Base-by-base conservation (phyloP, 1,140 invertebrate species). In the Argopecten irradians region DNA sequence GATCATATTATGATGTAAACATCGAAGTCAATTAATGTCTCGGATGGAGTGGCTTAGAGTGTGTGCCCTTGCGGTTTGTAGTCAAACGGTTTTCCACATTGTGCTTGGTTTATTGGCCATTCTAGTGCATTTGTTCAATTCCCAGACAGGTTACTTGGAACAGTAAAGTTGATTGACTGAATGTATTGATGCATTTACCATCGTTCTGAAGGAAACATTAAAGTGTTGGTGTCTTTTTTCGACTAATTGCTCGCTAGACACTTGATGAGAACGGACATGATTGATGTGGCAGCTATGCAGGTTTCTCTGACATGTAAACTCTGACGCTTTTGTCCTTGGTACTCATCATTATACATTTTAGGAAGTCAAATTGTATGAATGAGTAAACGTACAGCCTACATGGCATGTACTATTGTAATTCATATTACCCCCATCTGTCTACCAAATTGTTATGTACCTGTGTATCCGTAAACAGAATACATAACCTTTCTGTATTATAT, bases 121-220 rank as follows among this genome's bases (percentile, higher is more conserved):
- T 71, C n/a, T n/a, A 71, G 55, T 71, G 55, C 55, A 71, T 71
- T 71, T 71, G 55, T 71, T n/a, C 55, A 71, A 71, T 71, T 71
- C 55, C 55, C 22, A 71, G 55, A 71, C 55, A 71, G 55, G 55
- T 71, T 71, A n/a, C 22, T 71, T 71, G 28, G 55, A 71, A 28
- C 55, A 71, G 22, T 71, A 71, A 71, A 71, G 55, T 71, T 71
- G 55, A 71, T 71, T 71, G 55, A 71, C 55, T 71, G 55, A 71
- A 5, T 71, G n/a, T 1, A 71, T 71, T 71, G 55, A 28, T 71
- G 55, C 55, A 71, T 71, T 71, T n/a, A 71, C 55, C 55, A 71
- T 28, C 55, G 13, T 71, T 71, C n/a, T 71, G n/a, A n/a, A 71
- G 22, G 55, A 71, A 71, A n/a, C 55, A n/a, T 71, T 71, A 28